A percentile compares a stretch with the other conserved stretches of the same genome.
These are phyloP conservation scores for Oppia nitens DNA, from an alignment of 1,140 invertebrate species.

Conservation along the genomic window DNA sequence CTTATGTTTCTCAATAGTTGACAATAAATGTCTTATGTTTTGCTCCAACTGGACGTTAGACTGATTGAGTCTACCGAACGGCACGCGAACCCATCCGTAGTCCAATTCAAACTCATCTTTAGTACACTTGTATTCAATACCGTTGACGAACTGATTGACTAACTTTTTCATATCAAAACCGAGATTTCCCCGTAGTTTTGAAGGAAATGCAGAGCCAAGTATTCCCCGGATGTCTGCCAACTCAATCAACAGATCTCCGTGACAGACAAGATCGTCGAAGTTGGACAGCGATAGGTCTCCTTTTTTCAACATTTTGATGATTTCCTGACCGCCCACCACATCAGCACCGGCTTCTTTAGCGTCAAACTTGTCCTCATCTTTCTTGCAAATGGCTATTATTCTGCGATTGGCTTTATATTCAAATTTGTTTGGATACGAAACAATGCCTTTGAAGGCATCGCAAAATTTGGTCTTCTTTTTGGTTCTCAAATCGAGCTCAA, in stretches of 20 bases:
- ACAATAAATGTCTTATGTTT: conserved; percentile 36
- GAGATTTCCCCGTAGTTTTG: conserved; percentile 41
- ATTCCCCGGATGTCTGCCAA: conserved; percentile 50
- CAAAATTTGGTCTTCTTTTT: conserved; percentile 29
- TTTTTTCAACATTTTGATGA: conserved; percentile 30
- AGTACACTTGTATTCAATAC: conserved; percentile 43
- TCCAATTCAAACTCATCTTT: conserved; percentile 46
- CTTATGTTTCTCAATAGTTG: conserved; percentile 6
- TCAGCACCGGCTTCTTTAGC: conserved; percentile 20
- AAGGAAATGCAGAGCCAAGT: conserved; percentile 56
- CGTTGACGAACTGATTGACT: conserved; percentile 42
- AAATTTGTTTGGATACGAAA: conserved; percentile 19
- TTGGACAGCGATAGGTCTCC: conserved; percentile 47
- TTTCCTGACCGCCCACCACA: conserved; percentile 14
- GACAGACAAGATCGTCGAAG: conserved; percentile 51
- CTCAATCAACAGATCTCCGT: conserved; percentile 57
- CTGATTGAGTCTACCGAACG: conserved; percentile 56
- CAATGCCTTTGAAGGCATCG: conserved; percentile 13
- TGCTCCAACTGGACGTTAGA: conserved; percentile 44
- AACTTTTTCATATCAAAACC: conserved; percentile 39
- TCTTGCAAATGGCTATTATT: conserved; percentile 18
- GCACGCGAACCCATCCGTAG: conserved; percentile 44
- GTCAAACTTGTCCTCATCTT: conserved; percentile 16
- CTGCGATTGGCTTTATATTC: conserved; percentile 8
- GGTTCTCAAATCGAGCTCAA: conserved; percentile 54